These are phyloP conservation scores for Proteles cristata DNA, from an alignment of 2,113 vertebrate species.

Conservation along the genomic window DNA sequence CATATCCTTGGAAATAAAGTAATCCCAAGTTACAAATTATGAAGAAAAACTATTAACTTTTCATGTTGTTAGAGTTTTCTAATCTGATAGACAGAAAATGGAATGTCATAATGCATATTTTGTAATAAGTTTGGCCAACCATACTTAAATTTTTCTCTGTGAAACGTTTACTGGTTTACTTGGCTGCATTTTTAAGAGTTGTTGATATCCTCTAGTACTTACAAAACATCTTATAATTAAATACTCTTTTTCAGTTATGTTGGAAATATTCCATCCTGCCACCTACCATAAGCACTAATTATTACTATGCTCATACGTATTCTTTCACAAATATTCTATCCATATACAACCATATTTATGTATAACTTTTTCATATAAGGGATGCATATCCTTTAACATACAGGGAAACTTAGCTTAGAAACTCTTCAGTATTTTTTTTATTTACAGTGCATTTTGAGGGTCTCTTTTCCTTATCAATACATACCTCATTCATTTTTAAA, in stretches of 20 bases:
- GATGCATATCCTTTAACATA: not conserved
- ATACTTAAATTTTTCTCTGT: not conserved
- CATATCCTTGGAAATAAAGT: not conserved
- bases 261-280: not conserved
- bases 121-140: not conserved
- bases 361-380: not conserved
- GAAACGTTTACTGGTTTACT: not conserved
- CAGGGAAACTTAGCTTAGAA: not conserved
- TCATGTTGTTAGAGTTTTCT: not conserved
- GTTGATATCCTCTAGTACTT: not conserved
- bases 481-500: not conserved
- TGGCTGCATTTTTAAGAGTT: not conserved
- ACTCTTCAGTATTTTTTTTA: not conserved
- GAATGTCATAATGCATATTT: not conserved
- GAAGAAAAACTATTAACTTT: not conserved
- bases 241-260: not conserved
- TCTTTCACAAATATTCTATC: not conserved
- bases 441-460: not conserved
- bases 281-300: not conserved
- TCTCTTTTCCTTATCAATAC: not conserved
- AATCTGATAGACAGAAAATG: not conserved
- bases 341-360: not conserved
- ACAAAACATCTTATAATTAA: constrained; percentile 2
- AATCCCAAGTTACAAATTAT: not conserved
- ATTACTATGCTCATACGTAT: not conserved